Conservation (phyloP, 2,797 vertebrate genomes). For the Picus viridis region DNA sequence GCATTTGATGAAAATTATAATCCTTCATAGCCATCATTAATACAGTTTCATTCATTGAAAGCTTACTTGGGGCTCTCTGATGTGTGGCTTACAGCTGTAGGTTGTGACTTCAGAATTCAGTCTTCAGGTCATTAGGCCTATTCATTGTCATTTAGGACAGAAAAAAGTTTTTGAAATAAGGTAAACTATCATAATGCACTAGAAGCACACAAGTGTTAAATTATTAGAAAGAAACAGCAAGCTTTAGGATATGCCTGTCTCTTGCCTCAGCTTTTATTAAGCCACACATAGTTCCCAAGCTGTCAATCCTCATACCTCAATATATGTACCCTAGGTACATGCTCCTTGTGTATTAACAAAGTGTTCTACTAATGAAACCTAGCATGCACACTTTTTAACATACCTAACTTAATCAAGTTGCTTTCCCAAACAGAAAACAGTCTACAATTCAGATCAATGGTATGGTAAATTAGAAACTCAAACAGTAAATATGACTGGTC, state of each 20-base stretch:
- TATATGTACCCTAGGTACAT: neutral
- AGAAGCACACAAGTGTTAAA: neutral
- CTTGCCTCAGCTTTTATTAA: neutral
- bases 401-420: neutral
- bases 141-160: neutral
- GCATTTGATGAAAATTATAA: neutral
- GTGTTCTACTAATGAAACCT: neutral
- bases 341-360: neutral
- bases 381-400: neutral
- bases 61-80: neutral
- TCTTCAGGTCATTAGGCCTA: neutral
- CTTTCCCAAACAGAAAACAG: neutral
- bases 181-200: neutral
- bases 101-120: neutral
- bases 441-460: neutral
- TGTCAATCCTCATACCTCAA: neutral
- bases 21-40: neutral
- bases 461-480: neutral
- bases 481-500: neutral
- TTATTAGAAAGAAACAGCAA: slow-evolving; percentile 25
- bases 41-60: neutral
- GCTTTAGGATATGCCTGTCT: neutral
- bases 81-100: rapidly evolving
- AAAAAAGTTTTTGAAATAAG: neutral
- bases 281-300: neutral